A percentile compares a stretch with the other conserved stretches of the same genome.
Conservation (phyloP, 2,113 vertebrate genomes). For the Anguilla rostrata region DNA sequence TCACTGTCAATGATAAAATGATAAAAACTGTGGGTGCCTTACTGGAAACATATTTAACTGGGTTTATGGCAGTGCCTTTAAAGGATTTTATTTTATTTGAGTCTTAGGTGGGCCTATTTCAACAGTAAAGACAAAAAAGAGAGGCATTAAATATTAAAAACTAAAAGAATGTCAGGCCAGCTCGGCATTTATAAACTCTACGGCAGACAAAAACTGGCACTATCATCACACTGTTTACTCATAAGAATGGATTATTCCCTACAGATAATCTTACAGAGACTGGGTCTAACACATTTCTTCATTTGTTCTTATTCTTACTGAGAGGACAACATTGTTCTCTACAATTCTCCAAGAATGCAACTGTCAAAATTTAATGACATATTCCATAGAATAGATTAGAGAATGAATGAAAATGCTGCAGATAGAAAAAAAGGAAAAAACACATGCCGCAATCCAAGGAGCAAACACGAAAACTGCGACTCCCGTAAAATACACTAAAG, state of each 20-base stretch:
- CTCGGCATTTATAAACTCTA: background rate
- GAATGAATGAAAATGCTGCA: background rate
- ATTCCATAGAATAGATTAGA: background rate
- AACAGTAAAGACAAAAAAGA: background rate
- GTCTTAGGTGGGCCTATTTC: background rate
- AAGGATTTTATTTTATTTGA: background rate
- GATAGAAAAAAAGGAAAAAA: background rate
- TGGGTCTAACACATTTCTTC: background rate
- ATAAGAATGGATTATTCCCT: background rate
- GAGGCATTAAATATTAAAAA: background rate
- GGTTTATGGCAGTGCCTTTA: background rate
- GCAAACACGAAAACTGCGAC: background rate
- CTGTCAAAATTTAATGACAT: background rate
- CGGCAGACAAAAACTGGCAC: background rate
- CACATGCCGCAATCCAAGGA: background rate
- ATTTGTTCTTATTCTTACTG: background rate
- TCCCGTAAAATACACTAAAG: background rate
- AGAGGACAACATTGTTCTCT: background rate
- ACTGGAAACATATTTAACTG: background rate
- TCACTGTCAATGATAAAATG: slow-evolving; percentile 59
- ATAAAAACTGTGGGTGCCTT: slow-evolving; percentile 24
- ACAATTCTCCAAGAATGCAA: background rate
- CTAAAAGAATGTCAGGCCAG: background rate
- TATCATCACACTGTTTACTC: background rate
- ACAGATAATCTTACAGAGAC: background rate